These are phyloP conservation scores for Chloroceryle amazona DNA, from an alignment of 2,797 vertebrate species.

Conservation along the genomic window DNA sequence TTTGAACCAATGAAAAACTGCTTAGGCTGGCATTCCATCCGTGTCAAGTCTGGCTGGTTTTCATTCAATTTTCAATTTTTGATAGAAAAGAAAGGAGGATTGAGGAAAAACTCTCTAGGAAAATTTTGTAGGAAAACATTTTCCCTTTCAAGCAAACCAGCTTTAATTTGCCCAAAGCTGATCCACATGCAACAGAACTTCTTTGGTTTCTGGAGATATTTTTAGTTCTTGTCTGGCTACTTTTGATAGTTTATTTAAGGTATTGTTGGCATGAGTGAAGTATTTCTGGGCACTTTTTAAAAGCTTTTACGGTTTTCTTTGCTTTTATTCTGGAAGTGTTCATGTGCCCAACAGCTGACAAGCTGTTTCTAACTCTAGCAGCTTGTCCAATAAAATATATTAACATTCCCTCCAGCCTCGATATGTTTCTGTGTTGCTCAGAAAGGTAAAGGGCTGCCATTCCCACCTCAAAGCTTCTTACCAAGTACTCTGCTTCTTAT, in stretches of 20 bases:
- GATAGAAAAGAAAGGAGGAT: neutral
- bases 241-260: slow-evolving; percentile 45
- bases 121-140: neutral
- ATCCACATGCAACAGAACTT: neutral
- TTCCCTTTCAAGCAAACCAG: neutral
- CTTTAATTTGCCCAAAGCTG: neutral
- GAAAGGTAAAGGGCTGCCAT: neutral
- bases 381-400: slow-evolving; percentile 54
- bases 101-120: neutral
- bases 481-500: neutral
- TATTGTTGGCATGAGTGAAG: neutral
- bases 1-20: neutral
- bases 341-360: neutral
- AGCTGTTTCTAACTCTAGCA: slow-evolving; percentile 3
- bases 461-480: slow-evolving; percentile 3
- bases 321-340: slow-evolving; percentile 15
- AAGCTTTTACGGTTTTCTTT: slow-evolving; percentile 10
- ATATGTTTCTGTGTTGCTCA: slow-evolving; percentile 28
- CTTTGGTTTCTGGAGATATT: slow-evolving; percentile 12
- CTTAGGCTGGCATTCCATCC: neutral
- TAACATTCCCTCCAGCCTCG: neutral
- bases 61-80: neutral
- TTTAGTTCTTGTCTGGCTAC: slow-evolving; percentile 8
- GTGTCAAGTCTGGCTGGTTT: neutral
- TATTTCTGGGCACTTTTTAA: neutral